These are phyloP conservation scores for Troglohyphantes excavatus DNA, from an alignment of 2,888 invertebrate species.

Conservation along the genomic window DNA sequence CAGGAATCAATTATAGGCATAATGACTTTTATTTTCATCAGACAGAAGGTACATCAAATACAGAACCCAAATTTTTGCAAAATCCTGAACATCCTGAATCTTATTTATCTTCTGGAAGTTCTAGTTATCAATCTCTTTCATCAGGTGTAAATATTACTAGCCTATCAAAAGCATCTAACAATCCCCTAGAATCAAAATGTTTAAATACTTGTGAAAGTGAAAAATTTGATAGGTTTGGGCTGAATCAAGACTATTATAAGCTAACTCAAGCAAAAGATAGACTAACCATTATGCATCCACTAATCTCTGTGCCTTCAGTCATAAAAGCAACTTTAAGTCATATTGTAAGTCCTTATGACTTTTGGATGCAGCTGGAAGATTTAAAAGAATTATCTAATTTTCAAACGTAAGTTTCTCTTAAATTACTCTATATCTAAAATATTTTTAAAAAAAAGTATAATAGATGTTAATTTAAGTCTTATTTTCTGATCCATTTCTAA, in stretches of 20 bases:
- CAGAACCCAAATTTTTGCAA: not conserved
- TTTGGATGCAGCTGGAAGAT: conserved; percentile 64
- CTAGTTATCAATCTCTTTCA: conserved; percentile 57
- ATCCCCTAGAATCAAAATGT: not conserved
- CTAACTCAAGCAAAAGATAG: not conserved
- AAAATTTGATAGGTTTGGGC: not conserved
- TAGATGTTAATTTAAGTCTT: no score
- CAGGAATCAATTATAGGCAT: not conserved
- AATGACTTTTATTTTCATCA: not conserved
- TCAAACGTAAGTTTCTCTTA: conserved; percentile 39
- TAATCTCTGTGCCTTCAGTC: conserved; percentile 18
- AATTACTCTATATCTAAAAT: no score
- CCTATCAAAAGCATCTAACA: not conserved
- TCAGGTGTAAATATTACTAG: conserved; percentile 36
- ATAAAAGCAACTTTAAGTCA: conserved; percentile 50
- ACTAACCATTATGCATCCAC: conserved; percentile 1
- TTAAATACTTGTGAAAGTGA: not conserved
- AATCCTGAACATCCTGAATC: not conserved
- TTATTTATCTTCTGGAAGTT: conserved; percentile 39
- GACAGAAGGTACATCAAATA: not conserved
- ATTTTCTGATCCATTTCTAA: no score
- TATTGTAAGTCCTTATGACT: conserved; percentile 53
- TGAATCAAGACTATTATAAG: not conserved
- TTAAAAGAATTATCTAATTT: conserved; percentile 24
- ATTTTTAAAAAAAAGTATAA: no score